These are phyloP conservation scores for Dasyornis broadbenti DNA, from an alignment of 2,113 vertebrate species.

Conservation along the genomic window DNA sequence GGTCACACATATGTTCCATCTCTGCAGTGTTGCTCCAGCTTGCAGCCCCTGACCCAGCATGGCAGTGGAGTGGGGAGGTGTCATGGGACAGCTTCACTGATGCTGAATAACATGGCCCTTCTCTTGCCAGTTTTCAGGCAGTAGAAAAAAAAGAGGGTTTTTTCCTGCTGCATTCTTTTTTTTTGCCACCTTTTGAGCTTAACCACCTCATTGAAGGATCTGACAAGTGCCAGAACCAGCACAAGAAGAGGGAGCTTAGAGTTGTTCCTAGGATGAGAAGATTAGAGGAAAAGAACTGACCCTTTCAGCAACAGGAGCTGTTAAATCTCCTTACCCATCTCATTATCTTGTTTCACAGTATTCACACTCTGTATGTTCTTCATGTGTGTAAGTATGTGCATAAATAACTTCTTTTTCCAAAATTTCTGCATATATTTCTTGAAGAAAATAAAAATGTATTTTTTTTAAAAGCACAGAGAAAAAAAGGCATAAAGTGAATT, in stretches of 20 bases:
- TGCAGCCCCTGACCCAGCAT: not conserved
- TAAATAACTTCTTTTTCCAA: not conserved
- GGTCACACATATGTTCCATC: not conserved
- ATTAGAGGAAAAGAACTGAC: not conserved
- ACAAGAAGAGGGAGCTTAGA: not conserved
- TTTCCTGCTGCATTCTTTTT: not conserved
- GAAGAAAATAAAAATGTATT: not conserved
- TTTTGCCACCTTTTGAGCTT: not conserved
- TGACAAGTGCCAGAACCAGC: not conserved
- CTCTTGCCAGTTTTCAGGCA: not conserved
- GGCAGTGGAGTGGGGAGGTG: not conserved
- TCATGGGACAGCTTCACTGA: accelerated
- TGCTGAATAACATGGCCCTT: accelerated
- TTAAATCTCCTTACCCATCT: not conserved
- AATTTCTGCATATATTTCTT: not conserved
- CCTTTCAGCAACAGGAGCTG: not conserved
- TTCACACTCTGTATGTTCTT: not conserved
- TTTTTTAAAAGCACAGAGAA: not conserved
- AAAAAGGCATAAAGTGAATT: not conserved
- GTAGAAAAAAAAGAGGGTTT: not conserved
- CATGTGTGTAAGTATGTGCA: not conserved
- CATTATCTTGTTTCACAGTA: not conserved
- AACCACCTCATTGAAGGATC: not conserved
- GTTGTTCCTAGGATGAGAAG: not conserved
- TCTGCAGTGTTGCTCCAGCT: not conserved